These are phyloP conservation scores for Struthidea cinerea DNA, from an alignment of 2,113 vertebrate species.

Conservation along the genomic window DNA sequence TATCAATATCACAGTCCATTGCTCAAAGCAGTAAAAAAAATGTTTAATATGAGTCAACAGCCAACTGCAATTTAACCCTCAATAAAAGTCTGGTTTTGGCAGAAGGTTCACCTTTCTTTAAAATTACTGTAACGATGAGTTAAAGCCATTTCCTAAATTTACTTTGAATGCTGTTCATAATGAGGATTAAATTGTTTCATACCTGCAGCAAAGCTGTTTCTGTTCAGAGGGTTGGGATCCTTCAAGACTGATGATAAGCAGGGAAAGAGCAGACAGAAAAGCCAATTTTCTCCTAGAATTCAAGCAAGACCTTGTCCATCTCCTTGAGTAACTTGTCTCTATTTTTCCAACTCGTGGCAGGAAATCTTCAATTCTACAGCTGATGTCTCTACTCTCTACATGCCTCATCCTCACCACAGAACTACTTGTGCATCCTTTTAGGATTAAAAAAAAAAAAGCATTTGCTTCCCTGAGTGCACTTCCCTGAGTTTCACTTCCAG, in stretches of 20 bases:
- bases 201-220: constrained; percentile 4
- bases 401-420: neutral
- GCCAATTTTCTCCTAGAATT: constrained; percentile 16
- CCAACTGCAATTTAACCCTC: neutral
- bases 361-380: neutral
- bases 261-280: constrained; percentile 1
- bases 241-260: constrained; percentile 6
- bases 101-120: neutral
- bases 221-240: constrained; percentile 5
- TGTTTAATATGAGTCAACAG: neutral
- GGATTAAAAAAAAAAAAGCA: neutral
- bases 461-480: neutral
- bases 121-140: neutral
- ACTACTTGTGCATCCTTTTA: neutral
- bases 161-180: neutral
- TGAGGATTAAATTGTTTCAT: neutral
- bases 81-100: constrained; percentile 20
- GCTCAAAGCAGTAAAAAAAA: neutral
- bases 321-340: constrained; percentile 1
- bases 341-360: neutral
- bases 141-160: neutral
- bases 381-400: neutral
- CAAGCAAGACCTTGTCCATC: neutral
- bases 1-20: neutral
- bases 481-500: neutral